phyloP scores from a whole-genome alignment of 2,797 vertebrate genomes.

The Centropyge bicolor region DNA sequence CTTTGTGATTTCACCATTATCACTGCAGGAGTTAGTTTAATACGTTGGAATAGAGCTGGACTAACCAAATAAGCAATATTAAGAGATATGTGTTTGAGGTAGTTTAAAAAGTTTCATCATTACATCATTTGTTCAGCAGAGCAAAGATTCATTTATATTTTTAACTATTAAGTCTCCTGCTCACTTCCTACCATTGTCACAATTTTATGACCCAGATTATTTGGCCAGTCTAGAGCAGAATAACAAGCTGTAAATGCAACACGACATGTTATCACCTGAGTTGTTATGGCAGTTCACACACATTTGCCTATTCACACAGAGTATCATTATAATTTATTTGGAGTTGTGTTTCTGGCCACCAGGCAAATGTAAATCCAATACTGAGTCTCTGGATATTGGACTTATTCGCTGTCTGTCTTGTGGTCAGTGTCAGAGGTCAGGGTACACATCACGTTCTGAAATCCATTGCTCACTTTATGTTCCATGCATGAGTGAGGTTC shows the following conservation, averaged over 20 bases:
- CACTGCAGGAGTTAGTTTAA: neutral
- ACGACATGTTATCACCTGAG: too few species aligned
- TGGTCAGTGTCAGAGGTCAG: neutral
- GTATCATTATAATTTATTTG: neutral
- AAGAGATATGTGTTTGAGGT: neutral
- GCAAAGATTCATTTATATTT: neutral
- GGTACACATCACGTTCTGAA: neutral
- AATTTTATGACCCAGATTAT: neutral
- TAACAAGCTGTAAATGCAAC: slow-evolving; percentile 4
- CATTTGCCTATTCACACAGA: neutral
- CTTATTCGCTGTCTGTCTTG: neutral
- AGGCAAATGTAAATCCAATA: too few species aligned
- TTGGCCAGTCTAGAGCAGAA: neutral
- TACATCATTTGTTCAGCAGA: too few species aligned
- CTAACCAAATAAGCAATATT: neutral
- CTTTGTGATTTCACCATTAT: neutral
- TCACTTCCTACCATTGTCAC: neutral
- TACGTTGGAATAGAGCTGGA: neutral
- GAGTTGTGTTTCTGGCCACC: neutral
- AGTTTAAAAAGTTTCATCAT: neutral
- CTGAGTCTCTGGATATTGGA: neutral
- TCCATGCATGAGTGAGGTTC: neutral
- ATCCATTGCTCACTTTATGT: neutral
- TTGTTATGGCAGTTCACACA: neutral
- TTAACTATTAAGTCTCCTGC: neutral